Evolutionary conservation across 2,888 invertebrate species (phyloP), one percentile per base, ranked within the genome.

Genomic region (Ischnus inquisitorius): DNA sequence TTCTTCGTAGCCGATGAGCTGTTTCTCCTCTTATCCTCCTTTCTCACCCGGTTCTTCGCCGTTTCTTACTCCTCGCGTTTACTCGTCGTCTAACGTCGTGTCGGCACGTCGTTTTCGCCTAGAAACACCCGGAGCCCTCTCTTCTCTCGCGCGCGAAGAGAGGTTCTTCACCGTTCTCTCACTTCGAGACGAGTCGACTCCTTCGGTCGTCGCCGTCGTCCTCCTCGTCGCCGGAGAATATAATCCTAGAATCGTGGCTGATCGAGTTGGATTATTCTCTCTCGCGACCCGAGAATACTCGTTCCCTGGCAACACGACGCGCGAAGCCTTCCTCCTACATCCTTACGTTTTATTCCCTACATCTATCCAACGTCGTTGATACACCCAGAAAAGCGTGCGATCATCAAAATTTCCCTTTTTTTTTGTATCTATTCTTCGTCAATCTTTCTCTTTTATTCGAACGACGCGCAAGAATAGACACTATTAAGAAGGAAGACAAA

Each of bases 191-290:
- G 10, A 12, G 25, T 25, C 60, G 60, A 54, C 43, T 34, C 34
- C 34, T 34, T 34, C 34, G 14, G 54, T 22, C 54, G 22, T 12
- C 54, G 54, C 10, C 54, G 54, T 22, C 54, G 54, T 28, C 60
- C 25, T 60, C 60, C 60, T 41, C 71, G 71, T 71, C 71, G 19
- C 34, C 41, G 34, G 22, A 22, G 64, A 64, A 48, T 64, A 75
- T 75, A 75, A 75, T 75, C 75, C 75, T 75, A 75, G 75, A 75
- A 75, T 75, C 75, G 75, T 64, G 62, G 75, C 64, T 34, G 75
- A 75, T 75, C 75, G 75, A 64, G 64, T 75, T 64, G 75, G 75
- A 75, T 64, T 64, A 25, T 75, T 75, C 51, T 48, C 51, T 48
- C 34, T 34, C 8, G 62, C 22, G 74, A 62, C 48, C 46, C 28